These are phyloP conservation scores for Apteryx owenii DNA, from an alignment of 2,113 vertebrate species.

Conservation along the genomic window DNA sequence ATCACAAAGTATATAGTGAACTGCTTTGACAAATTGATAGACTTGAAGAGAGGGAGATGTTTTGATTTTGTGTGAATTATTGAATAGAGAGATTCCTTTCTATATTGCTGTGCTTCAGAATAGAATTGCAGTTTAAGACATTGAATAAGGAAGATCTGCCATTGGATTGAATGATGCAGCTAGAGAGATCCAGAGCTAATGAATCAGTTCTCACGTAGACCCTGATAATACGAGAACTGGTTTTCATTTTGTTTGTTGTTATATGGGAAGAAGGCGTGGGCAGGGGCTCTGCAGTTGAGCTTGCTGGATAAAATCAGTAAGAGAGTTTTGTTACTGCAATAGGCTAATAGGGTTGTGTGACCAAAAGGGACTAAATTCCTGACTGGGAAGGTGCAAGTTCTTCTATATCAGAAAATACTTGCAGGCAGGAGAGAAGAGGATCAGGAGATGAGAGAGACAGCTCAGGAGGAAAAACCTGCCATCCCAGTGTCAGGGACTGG, in stretches of 20 bases:
- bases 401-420: not conserved
- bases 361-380: not conserved
- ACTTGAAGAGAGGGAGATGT: not conserved
- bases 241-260: not conserved
- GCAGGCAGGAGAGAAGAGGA: not conserved
- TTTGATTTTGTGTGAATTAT: not conserved
- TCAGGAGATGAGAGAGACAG: not conserved
- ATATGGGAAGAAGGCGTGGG: not conserved
- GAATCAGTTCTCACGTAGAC: fast-evolving
- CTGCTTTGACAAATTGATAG: not conserved
- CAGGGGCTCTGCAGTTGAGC: not conserved
- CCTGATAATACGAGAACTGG: not conserved
- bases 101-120: not conserved
- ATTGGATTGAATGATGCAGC: not conserved
- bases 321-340: not conserved
- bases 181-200: not conserved
- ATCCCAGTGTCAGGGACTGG: not conserved
- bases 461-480: not conserved
- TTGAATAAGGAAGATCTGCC: not conserved
- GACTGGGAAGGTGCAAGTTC: not conserved
- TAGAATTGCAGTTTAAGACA: not conserved
- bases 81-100: not conserved
- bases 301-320: not conserved
- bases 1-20: not conserved
- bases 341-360: not conserved